Percentiles rank a stretch among this genome's conserved stretches.
Conservation (phyloP, 2,113 vertebrate species). For the Odontophorus gujanensis region DNA sequence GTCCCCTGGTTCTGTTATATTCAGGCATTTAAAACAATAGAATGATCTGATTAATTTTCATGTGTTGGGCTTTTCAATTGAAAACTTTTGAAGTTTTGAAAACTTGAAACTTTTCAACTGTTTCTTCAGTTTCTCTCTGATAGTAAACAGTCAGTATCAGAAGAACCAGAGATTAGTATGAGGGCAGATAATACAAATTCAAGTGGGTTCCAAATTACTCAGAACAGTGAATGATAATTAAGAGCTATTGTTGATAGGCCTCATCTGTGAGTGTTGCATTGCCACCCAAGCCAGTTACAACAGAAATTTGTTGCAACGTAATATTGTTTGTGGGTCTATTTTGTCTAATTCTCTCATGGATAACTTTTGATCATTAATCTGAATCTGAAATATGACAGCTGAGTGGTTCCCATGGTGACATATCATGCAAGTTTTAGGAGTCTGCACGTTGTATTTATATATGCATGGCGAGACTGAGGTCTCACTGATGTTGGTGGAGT, state of each 20-base stretch:
- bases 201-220: neutral
- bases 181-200: constrained; percentile 2
- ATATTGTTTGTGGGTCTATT: neutral
- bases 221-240: constrained; percentile 30
- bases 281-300: constrained; percentile 1
- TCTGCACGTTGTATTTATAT: neutral
- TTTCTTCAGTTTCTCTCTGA: neutral
- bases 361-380: constrained; percentile 15
- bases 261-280: neutral
- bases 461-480: neutral
- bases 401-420: neutral
- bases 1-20: neutral
- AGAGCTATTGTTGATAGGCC: constrained; percentile 26
- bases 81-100: too few relatives aligned
- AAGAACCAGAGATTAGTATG: constrained; percentile 30
- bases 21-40: neutral
- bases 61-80: neutral
- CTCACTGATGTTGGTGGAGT: neutral
- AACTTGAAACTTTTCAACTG: neutral
- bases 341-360: neutral
- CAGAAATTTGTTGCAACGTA: neutral
- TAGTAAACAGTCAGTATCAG: neutral
- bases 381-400: neutral
- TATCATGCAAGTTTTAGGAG: neutral
- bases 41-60: constrained; percentile 39